These are phyloP conservation scores for Gobio occitaniae DNA, from an alignment of 2,797 vertebrate genomes.

Conservation along the genomic window DNA sequence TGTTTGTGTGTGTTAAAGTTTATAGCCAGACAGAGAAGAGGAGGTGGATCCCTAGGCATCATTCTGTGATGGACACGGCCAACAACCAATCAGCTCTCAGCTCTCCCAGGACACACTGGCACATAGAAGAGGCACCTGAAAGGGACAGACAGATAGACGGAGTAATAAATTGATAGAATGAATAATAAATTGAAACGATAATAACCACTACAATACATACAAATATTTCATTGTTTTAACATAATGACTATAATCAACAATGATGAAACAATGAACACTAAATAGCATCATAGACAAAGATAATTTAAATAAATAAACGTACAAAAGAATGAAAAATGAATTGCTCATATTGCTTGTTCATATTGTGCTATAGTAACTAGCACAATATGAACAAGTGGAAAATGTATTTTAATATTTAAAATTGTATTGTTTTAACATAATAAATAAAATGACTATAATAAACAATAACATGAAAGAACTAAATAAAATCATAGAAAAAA, in stretches of 20 bases:
- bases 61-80: constrained; percentile 70
- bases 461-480: too few species aligned
- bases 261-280: background rate
- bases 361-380: background rate
- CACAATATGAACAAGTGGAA: background rate
- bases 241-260: background rate
- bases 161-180: too few species aligned
- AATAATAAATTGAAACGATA: background rate
- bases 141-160: constrained; percentile 27
- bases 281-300: background rate
- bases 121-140: constrained; percentile 73
- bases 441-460: too few species aligned
- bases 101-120: constrained; percentile 74
- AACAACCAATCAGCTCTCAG: constrained; percentile 76
- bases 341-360: background rate
- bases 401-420: background rate
- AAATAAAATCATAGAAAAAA: too few species aligned
- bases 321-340: background rate
- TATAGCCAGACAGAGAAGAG: constrained; percentile 63
- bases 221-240: background rate
- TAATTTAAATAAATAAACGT: background rate
- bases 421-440: background rate
- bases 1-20: constrained; percentile 60
- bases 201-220: background rate
- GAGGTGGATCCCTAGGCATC: constrained; percentile 65